Evolutionary conservation across 2,113 vertebrate genomes (phyloP).

Genomic region (Choloepus hoffmanni): DNA sequence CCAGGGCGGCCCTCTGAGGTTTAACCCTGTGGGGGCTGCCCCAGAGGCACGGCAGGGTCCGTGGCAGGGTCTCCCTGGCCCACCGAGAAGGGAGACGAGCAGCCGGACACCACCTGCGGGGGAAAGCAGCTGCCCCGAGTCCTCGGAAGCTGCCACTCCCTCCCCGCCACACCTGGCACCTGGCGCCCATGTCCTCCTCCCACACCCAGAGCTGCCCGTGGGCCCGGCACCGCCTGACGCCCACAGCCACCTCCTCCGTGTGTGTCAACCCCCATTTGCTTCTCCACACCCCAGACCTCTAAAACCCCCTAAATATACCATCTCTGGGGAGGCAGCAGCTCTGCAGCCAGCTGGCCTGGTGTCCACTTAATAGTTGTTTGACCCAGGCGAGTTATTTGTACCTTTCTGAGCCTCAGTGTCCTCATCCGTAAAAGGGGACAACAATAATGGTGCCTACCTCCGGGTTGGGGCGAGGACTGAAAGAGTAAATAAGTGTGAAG

Average conservation of each 20-base stretch:
- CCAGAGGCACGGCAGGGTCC: not conserved
- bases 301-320: too few species aligned
- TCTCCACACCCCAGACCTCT: not conserved
- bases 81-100: not conserved
- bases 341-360: not conserved
- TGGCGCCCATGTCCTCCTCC: not conserved
- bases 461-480: not conserved
- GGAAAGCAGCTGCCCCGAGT: not conserved
- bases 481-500: not conserved
- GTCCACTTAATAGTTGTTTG: fast-evolving
- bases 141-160: not conserved
- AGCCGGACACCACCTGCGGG: not conserved
- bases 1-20: fast-evolving
- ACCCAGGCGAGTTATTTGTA: not conserved
- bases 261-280: not conserved
- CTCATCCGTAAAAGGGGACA: not conserved
- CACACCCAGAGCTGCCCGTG: fast-evolving
- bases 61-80: not conserved
- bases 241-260: fast-evolving
- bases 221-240: not conserved
- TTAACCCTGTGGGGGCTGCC: fast-evolving
- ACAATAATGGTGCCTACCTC: fast-evolving
- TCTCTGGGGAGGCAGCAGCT: not conserved
- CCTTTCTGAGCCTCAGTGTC: not conserved
- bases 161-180: not conserved